Conservation (phyloP, 2,888 invertebrate genomes). For the Acrobasis suavella region DNA sequence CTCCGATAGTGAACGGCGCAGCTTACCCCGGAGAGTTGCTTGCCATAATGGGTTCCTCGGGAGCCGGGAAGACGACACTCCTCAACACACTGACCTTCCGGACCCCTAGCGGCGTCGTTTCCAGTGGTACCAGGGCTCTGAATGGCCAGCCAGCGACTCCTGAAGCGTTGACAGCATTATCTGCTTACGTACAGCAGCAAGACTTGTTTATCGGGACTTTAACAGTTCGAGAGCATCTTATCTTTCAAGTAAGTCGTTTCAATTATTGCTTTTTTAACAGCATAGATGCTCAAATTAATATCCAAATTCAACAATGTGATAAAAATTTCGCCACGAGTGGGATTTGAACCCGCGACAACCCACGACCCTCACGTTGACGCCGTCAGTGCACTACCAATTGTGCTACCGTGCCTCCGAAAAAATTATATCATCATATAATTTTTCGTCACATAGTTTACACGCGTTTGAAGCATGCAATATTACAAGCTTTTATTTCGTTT, state of each 20-base stretch:
- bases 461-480: no score
- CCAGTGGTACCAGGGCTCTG: conserved; percentile 83
- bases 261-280: no score
- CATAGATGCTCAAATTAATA: no score
- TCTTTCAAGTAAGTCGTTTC: conserved; percentile 87
- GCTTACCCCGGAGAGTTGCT: conserved; percentile 93
- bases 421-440: no score
- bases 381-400: no score
- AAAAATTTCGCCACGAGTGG: no score
- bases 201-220: conserved; percentile 95
- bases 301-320: no score
- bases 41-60: conserved; percentile 94
- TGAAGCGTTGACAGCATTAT: conserved; percentile 87
- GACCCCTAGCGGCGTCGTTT: conserved; percentile 86
- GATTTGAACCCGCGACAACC: no score
- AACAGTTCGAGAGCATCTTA: conserved; percentile 93
- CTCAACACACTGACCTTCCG: conserved; percentile 94
- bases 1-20: conserved; percentile 86
- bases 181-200: conserved; percentile 97
- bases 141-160: conserved; percentile 90
- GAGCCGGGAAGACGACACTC: conserved; percentile 97
- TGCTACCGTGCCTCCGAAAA: no score
- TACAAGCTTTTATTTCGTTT: no score
- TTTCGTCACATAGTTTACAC: no score
- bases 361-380: no score